These are phyloP conservation scores for Leptogaster cylindrica DNA, from an alignment of 2,888 invertebrate species.

Conservation along the genomic window DNA sequence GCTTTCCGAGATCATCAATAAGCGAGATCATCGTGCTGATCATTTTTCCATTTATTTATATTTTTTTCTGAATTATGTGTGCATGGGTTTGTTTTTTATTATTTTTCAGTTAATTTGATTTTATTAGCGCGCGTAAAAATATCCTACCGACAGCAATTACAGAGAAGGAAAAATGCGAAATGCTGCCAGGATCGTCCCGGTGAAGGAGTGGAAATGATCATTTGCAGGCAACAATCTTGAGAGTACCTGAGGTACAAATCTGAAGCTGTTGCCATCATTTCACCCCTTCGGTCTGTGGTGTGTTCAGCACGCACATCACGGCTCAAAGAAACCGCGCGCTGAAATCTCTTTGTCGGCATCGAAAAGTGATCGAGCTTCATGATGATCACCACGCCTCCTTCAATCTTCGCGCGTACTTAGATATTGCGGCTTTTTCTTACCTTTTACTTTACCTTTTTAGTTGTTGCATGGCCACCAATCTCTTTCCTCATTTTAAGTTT, in stretches of 20 bases:
- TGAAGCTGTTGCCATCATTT: slow-evolving; percentile 25
- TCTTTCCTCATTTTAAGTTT: too few relatives aligned
- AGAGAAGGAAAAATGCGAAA: slow-evolving; percentile 13
- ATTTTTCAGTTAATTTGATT: slow-evolving; percentile 47
- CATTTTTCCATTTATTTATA: slow-evolving; percentile 27
- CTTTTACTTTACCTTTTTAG: slow-evolving; percentile 19
- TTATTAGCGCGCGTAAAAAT: slow-evolving; percentile 44
- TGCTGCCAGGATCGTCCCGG: slow-evolving; percentile 12
- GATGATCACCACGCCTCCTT: slow-evolving; percentile 48
- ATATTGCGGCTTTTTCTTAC: slow-evolving; percentile 28
- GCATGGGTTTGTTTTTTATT: slow-evolving; percentile 28
- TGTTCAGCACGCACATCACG: slow-evolving; percentile 7
- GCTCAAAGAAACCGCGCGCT: slow-evolving; percentile 43
- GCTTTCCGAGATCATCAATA: slow-evolving; percentile 17
- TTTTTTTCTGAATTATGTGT: too few relatives aligned
- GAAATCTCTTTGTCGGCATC: slow-evolving; percentile 48
- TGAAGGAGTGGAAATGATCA: slow-evolving; percentile 45
- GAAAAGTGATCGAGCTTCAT: slow-evolving; percentile 43
- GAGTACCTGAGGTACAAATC: slow-evolving; percentile 31
- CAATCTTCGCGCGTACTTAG: slow-evolving; percentile 48
- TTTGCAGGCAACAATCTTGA: slow-evolving; percentile 41
- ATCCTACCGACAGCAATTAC: slow-evolving; percentile 39
- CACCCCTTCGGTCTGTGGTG: slow-evolving; percentile 4
- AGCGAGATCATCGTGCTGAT: slow-evolving; percentile 30
- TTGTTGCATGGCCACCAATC: too few relatives aligned